phyloP scores from a whole-genome alignment of 2,113 vertebrate genomes.

The Budorcas taxicolor region DNA sequence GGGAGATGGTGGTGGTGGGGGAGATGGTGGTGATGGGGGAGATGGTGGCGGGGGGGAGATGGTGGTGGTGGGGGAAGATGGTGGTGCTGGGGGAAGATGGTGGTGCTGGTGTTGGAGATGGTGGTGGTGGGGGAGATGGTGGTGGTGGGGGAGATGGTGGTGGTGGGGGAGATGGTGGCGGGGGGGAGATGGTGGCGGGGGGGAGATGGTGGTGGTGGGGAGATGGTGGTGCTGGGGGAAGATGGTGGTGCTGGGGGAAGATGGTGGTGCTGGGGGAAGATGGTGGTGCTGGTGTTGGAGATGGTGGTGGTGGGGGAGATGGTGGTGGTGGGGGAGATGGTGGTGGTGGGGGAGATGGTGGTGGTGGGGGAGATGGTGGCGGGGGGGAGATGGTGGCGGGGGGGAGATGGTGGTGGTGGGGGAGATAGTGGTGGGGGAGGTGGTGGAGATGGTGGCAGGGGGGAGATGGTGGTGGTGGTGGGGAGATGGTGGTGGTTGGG shows the following conservation, averaged over 20 bases:
- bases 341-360: no score
- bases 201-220: no score
- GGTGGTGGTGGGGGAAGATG: no score
- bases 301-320: not conserved
- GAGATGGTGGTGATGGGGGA: rapidly evolving
- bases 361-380: rapidly evolving
- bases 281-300: not conserved
- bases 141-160: rapidly evolving
- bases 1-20: rapidly evolving
- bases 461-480: no score
- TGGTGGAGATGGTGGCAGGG: not conserved
- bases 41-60: no score
- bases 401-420: rapidly evolving
- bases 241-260: rapidly evolving
- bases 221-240: no score
- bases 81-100: no score
- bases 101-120: no score
- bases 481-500: no score
- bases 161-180: rapidly evolving
- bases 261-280: rapidly evolving
- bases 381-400: no score
- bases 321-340: rapidly evolving
- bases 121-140: rapidly evolving
- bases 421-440: not conserved
- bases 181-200: no score